Conservation (phyloP, 2,113 vertebrate genomes). For the Peucedramus taeniatus region DNA sequence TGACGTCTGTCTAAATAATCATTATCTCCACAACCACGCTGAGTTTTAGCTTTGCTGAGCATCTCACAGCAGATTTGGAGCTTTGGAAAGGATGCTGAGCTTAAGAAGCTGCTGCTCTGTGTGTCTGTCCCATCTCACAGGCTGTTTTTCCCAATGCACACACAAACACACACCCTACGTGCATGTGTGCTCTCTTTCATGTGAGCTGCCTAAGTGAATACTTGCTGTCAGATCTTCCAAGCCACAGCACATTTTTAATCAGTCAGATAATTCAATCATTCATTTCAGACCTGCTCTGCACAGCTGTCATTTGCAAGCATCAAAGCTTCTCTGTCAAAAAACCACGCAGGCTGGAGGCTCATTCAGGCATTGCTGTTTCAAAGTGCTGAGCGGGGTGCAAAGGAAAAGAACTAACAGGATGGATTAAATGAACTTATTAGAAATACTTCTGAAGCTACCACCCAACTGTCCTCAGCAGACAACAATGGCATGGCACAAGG, state of each 20-base stretch:
- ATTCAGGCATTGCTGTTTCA: neutral
- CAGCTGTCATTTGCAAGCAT: constrained; percentile 34
- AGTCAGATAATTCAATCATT: constrained; percentile 39
- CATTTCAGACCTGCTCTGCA: neutral
- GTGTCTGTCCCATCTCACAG: neutral
- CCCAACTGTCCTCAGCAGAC: neutral
- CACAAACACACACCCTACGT: neutral
- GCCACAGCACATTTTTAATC: constrained; percentile 33
- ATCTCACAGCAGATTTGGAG: neutral
- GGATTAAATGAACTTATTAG: constrained; percentile 12
- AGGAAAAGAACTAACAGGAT: neutral
- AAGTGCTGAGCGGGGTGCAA: neutral
- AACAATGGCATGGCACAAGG: neutral
- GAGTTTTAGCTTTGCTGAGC: neutral
- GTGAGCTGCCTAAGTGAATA: neutral
- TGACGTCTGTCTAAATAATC: constrained; percentile 33
- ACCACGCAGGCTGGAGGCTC: neutral
- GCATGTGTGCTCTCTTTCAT: neutral
- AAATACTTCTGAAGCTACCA: constrained; percentile 30
- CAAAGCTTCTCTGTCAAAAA: constrained; percentile 14
- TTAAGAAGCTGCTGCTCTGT: neutral
- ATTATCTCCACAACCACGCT: neutral
- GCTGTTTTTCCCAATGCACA: neutral
- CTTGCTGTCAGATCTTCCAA: constrained; percentile 13
- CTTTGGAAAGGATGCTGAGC: constrained; percentile 15